Evolutionary conservation across 2,888 invertebrate genomes (phyloP), one percentile per base, ranked within the genome.

Genomic region (Troglohyphantes excavatus): DNA sequence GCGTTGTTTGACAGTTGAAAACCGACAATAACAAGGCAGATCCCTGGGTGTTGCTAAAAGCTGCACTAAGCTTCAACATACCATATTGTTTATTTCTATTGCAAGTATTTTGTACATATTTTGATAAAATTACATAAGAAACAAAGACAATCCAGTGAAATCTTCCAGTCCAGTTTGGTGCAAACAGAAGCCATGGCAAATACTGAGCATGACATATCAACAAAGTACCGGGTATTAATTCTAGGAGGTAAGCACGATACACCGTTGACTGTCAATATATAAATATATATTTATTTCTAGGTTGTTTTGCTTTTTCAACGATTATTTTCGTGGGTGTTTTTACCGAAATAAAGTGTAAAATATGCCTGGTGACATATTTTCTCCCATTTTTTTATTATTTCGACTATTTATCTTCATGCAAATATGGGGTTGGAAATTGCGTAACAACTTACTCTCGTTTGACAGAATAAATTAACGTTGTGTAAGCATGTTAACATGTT

Each of bases 231-330:
- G 23, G 92, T 92, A 26, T 78, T 92, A 63, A 88, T 92, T 46
- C 91, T 92, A 65, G 92, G 92, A 90, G 92, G 92, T 92, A 86
- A 79, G 90, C 59, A 19, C 17, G 13, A 19, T 33, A n/a, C 11
- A 21, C 7, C 26, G 0, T 6, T 33, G 9, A 33, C 33, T 33
- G 33, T 33, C 3, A 33, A 33, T 33, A 9, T 33, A n/a, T 33
- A 33, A 33, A 9, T 9, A 6, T 53, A 53, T 53, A 17, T n/a
- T n/a, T n/a, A n/a, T n/a, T n/a, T n/a, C n/a, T 17, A 53, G 53
- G 9, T 53, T 53, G 5, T 53, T 53, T 7, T 11, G 17, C 33
- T 33, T 3, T 6, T 9, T 9, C 3, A 33, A n/a, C n/a, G n/a
- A n/a, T n/a, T n/a, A n/a, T n/a, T n/a, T n/a, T n/a, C n/a, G n/a